Conservation (phyloP, 2,797 vertebrate species). For the Molossus molossus region DNA sequence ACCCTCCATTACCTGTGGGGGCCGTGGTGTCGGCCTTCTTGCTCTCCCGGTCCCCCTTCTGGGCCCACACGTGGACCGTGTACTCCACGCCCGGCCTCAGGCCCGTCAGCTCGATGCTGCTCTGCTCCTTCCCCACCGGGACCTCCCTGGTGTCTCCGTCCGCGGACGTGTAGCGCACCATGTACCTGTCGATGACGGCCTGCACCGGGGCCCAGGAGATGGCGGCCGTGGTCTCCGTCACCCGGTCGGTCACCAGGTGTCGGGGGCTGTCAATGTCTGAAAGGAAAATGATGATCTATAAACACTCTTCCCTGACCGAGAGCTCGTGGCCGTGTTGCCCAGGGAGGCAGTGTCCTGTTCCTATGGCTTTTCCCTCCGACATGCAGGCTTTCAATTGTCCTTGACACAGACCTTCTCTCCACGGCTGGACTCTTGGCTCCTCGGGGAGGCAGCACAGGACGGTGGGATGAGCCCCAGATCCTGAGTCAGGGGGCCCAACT, state of each 20-base stretch:
- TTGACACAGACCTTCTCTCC: neutral
- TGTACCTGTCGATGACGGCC: constrained; percentile 91
- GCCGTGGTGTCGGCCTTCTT: constrained; percentile 89
- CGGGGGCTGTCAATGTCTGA: constrained; percentile 88
- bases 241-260: constrained; percentile 89
- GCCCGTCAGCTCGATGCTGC: constrained; percentile 87
- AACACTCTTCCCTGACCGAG: neutral
- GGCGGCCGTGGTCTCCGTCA: constrained; percentile 90
- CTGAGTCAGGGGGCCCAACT: neutral
- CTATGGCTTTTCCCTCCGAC: neutral
- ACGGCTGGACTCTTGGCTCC: neutral
- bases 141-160: constrained; percentile 89
- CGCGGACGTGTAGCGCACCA: constrained; percentile 90
- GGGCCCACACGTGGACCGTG: constrained; percentile 90
- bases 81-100: constrained; percentile 91
- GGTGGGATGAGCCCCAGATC: neutral
- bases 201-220: constrained; percentile 91
- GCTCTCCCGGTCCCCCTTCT: constrained; percentile 88
- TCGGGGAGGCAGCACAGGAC: neutral
- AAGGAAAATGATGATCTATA: constrained; percentile 41
- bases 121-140: constrained; percentile 87
- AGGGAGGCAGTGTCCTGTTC: neutral
- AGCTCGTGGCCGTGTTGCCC: neutral
- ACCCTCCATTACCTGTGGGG: constrained; percentile 90
- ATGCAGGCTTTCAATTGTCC: neutral